phyloP scores from a whole-genome alignment of 2,797 vertebrate genomes.

The Gastrophryne carolinensis region DNA sequence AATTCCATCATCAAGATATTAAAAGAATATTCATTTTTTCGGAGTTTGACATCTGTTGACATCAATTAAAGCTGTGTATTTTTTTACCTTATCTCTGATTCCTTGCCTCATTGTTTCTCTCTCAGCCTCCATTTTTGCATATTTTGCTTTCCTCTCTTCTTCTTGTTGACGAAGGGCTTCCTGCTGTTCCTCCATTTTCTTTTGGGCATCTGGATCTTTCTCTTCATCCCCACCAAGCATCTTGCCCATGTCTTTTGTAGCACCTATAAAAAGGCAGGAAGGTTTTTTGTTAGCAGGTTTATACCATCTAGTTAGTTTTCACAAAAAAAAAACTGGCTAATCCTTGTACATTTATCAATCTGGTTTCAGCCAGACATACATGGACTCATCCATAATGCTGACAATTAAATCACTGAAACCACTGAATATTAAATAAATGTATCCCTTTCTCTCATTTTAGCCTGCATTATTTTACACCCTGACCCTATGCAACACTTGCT shows the following conservation, averaged over 20 bases:
- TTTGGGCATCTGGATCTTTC: constrained; percentile 94
- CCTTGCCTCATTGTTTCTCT: constrained; percentile 93
- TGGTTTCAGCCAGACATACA: too few species aligned
- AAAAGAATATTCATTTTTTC: neutral
- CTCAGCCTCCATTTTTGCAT: constrained; percentile 94
- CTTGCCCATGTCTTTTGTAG: constrained; percentile 99
- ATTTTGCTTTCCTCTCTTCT: constrained; percentile 96
- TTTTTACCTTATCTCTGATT: constrained; percentile 91
- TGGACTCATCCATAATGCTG: too few species aligned
- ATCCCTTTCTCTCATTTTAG: too few species aligned
- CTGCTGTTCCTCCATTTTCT: constrained; percentile 95
- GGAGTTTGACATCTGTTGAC: neutral
- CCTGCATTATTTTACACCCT: too few species aligned
- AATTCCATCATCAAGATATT: neutral
- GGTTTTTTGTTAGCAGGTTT: too few species aligned
- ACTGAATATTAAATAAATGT: too few species aligned
- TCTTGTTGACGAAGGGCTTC: constrained; percentile 94
- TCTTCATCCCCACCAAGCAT: constrained; percentile 97
- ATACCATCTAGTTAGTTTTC: too few species aligned
- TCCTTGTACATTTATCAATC: too few species aligned
- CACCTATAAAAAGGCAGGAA: constrained; percentile 71
- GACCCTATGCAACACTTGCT: too few species aligned
- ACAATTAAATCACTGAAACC: too few species aligned
- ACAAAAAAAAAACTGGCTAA: too few species aligned
- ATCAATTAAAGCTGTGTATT: neutral